Evolutionary conservation across 2,797 vertebrate species (phyloP).

Genomic region (Oreochromis grahami): DNA sequence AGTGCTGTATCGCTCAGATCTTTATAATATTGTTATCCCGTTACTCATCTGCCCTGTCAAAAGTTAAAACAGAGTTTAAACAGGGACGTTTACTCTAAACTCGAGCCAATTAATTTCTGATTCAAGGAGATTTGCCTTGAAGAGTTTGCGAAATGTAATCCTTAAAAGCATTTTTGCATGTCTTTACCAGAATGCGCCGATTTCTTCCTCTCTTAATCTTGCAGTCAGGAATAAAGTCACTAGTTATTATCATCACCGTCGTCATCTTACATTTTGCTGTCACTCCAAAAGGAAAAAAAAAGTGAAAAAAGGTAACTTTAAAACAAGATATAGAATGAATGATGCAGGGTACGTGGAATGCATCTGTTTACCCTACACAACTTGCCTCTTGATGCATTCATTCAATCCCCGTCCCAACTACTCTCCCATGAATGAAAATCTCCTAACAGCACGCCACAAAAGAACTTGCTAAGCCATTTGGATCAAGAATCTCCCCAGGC

Average conservation of each 20-base stretch:
- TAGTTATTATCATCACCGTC: neutral
- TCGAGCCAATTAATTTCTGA: conserved; percentile 1
- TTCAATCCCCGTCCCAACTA: conserved; percentile 24
- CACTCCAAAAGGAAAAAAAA: rapidly evolving
- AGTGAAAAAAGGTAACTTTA: neutral
- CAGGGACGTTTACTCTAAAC: neutral
- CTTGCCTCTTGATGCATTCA: conserved; percentile 31
- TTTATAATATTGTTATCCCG: neutral
- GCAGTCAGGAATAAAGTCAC: neutral
- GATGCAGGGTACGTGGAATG: neutral
- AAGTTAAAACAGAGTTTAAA: neutral
- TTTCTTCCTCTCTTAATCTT: neutral
- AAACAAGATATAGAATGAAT: neutral
- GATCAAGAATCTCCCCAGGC: conserved; percentile 62
- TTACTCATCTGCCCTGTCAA: neutral
- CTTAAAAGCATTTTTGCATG: conserved; percentile 1
- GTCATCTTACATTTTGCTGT: neutral
- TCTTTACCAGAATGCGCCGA: neutral
- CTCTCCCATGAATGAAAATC: conserved; percentile 53
- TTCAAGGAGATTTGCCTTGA: neutral
- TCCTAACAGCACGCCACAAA: conserved; percentile 39
- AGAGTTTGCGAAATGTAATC: neutral
- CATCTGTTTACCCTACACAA: conserved; percentile 20
- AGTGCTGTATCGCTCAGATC: neutral
- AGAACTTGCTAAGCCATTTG: conserved; percentile 57